These are phyloP conservation scores for Arion vulgaris DNA, from an alignment of 1,140 invertebrate species.

Conservation along the genomic window DNA sequence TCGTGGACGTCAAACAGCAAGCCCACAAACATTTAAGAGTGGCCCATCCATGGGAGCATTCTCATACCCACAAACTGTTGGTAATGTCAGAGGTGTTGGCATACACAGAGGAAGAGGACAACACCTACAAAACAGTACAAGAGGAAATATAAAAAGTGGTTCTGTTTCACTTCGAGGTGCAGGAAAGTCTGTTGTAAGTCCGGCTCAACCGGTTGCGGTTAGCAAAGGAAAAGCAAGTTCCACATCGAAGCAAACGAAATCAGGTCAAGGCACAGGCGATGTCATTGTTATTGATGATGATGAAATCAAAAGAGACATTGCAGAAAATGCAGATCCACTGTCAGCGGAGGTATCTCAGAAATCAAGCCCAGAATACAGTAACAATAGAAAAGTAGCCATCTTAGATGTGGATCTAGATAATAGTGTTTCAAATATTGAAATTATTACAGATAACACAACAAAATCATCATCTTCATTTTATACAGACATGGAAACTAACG, in stretches of 20 bases:
- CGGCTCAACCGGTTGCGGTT: neutral
- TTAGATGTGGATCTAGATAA: neutral
- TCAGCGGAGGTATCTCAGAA: neutral
- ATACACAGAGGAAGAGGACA: neutral
- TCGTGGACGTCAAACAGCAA: neutral
- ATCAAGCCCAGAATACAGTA: neutral
- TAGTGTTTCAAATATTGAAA: neutral
- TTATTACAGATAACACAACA: neutral
- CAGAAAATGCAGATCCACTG: neutral
- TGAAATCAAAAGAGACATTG: neutral
- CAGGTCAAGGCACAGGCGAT: neutral
- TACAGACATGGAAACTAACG: neutral
- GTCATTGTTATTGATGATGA: conserved; percentile 19
- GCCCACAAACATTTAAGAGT: neutral
- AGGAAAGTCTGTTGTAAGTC: neutral
- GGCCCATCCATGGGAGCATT: neutral
- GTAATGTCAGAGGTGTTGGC: neutral
- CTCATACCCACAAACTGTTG: neutral
- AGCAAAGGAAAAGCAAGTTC: neutral
- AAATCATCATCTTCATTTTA: neutral
- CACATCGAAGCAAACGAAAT: neutral
- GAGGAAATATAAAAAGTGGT: neutral
- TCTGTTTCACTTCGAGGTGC: neutral
- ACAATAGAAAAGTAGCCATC: neutral
- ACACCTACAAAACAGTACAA: neutral